phyloP scores from a whole-genome alignment of 1,140 invertebrate species.

The Colletes latitarsis region DNA sequence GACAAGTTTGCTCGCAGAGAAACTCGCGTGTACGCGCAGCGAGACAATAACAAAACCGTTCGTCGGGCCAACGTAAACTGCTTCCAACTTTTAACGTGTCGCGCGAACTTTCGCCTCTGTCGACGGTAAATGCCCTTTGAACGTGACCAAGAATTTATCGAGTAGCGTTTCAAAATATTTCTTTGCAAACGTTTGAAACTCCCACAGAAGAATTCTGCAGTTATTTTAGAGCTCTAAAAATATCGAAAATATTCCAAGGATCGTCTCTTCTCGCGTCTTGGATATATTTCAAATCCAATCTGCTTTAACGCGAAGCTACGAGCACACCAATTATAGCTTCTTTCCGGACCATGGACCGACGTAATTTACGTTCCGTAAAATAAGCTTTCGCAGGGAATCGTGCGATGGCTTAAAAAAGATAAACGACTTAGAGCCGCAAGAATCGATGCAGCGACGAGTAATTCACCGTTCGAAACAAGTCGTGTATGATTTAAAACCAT shows the following conservation, averaged over 20 bases:
- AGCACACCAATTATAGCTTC: no score
- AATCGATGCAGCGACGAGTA: constrained; percentile 2
- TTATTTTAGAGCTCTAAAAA: no score
- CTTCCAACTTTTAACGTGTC: not conserved
- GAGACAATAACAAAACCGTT: constrained; percentile 8
- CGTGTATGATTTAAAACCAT: constrained; percentile 1
- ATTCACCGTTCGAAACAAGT: not conserved
- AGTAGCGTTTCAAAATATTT: not conserved
- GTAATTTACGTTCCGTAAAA: no score
- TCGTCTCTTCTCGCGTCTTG: no score
- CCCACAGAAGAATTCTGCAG: no score
- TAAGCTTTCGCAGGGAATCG: not conserved
- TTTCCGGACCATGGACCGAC: no score
- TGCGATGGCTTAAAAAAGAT: not conserved
- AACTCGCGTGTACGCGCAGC: constrained; percentile 2
- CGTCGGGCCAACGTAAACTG: constrained; percentile 2
- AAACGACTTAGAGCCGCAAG: not conserved
- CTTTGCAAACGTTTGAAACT: not conserved
- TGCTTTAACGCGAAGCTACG: no score
- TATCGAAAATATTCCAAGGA: no score
- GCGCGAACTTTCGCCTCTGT: not conserved
- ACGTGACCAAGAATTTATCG: not conserved
- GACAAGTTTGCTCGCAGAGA: not conserved
- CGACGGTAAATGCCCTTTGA: not conserved
- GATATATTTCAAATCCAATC: no score